Percentiles rank a stretch among this genome's conserved stretches.
These are phyloP conservation scores for Pteronura brasiliensis DNA, from an alignment of 2,113 vertebrate species.

Conservation along the genomic window DNA sequence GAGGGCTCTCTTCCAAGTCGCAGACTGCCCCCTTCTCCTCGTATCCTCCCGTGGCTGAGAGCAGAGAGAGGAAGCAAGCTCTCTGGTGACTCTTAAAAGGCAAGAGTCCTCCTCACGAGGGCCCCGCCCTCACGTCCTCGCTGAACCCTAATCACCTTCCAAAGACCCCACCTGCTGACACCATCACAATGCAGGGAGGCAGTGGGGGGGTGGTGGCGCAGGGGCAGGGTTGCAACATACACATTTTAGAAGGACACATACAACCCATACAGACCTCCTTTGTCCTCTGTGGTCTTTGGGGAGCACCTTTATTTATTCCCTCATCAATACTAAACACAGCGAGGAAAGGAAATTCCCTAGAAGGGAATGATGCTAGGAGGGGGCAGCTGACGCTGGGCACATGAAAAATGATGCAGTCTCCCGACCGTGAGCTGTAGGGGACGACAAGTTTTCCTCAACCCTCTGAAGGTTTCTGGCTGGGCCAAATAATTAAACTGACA, in stretches of 20 bases:
- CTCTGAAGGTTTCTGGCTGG: neutral
- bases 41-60: neutral
- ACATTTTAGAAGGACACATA: neutral
- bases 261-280: neutral
- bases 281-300: neutral
- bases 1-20: too few species aligned
- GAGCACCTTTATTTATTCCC: neutral
- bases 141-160: neutral
- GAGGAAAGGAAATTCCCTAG: neutral
- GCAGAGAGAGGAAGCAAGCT: neutral
- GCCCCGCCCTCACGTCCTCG: too few species aligned
- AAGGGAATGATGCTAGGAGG: neutral
- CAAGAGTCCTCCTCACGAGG: neutral
- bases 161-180: neutral
- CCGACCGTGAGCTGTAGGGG: too few species aligned
- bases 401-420: neutral
- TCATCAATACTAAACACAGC: too few species aligned
- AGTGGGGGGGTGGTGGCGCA: too few species aligned
- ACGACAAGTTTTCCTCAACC: neutral
- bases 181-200: neutral
- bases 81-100: neutral
- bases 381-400: fast-evolving
- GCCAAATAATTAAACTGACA: neutral
- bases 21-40: neutral
- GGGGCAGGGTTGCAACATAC: neutral